Base-by-base conservation (phyloP, 2,113 vertebrate genomes). In the Caloenas nicobarica region DNA sequence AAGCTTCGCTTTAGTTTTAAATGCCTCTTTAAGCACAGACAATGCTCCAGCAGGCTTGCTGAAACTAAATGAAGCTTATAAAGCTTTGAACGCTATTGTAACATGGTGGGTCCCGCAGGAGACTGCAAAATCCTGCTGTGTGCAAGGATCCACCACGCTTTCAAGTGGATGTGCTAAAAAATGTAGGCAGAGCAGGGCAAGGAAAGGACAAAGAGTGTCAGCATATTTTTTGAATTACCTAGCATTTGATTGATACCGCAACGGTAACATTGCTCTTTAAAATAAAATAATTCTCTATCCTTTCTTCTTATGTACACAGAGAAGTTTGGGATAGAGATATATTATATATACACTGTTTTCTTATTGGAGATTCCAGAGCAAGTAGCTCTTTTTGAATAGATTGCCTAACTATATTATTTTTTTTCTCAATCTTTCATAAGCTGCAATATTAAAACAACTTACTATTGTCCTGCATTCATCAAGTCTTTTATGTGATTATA, bases 61-160 rank as follows among this genome's bases (percentile, higher is more conserved):
- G 95, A 92, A 97, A 94, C 90, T 88, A 93, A 96, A 96, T 88
- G 97, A 96, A 96, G 97, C 96, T 97, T 96, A 95, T 87, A 91
- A 96, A 96, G 96, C 95, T 96, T 97, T 96, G 86, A 95, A 93
- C 1, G 61, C 94, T 96, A 92, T 96, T 96, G 92, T 96, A 73
- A 87, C 60, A 83, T 46, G 77, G 91, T 88, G 81, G 87, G 85
- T 96, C 91, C 95, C 48, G 54, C 95, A 96, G 79, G 94, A 97
- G 93, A 69, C 90, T 94, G 83, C 81, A 96, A 94, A 96, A 95
- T 94, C 91, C 96, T 86, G 90, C 94, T 96, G 90, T 60, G 90
- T 94, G 91, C 89, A 95, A 94, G 93, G 90, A 96, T 96, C 91
- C 89, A 94, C 85, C 68, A 51, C 4, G 40, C 88, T 96, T 94